phyloP scores from a whole-genome alignment of 2,888 invertebrate species.

The Melinaea marsaeus region DNA sequence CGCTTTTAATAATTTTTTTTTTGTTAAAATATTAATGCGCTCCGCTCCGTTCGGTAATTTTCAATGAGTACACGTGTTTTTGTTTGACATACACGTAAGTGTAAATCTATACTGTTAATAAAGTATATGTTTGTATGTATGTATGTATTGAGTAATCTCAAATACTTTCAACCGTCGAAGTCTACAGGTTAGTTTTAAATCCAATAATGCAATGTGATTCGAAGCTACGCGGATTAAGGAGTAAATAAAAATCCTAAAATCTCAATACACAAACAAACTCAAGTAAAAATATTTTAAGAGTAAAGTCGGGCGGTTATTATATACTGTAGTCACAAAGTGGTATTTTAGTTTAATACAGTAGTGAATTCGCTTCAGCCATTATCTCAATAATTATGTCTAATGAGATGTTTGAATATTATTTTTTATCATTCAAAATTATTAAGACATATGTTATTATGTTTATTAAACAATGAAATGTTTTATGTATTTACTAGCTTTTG shows the following conservation, averaged over 20 bases:
- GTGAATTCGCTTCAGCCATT: background rate
- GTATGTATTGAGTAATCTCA: too few species aligned
- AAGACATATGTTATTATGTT: background rate
- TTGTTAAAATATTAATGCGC: constrained; percentile 7
- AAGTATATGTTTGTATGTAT: too few species aligned
- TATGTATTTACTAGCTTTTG: too few species aligned
- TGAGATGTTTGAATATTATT: background rate
- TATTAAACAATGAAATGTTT: background rate
- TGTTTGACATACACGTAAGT: constrained; percentile 23
- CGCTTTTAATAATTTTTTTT: constrained; percentile 21
- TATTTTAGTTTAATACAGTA: constrained; percentile 7
- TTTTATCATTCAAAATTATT: background rate
- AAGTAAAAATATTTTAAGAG: too few species aligned
- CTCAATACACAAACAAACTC: too few species aligned
- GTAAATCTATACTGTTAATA: constrained; percentile 19
- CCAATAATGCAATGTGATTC: too few species aligned
- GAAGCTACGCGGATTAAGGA: too few species aligned
- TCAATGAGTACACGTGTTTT: constrained; percentile 26
- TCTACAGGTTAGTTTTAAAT: too few species aligned
- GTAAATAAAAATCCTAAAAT: too few species aligned
- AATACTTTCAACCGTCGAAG: too few species aligned
- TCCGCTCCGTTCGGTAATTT: constrained; percentile 20
- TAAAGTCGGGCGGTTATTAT: too few species aligned
- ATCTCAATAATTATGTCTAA: constrained; percentile 1
- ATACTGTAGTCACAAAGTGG: background rate